Base-by-base conservation (phyloP, 2,888 invertebrate species). In the Homarus gammarus region DNA sequence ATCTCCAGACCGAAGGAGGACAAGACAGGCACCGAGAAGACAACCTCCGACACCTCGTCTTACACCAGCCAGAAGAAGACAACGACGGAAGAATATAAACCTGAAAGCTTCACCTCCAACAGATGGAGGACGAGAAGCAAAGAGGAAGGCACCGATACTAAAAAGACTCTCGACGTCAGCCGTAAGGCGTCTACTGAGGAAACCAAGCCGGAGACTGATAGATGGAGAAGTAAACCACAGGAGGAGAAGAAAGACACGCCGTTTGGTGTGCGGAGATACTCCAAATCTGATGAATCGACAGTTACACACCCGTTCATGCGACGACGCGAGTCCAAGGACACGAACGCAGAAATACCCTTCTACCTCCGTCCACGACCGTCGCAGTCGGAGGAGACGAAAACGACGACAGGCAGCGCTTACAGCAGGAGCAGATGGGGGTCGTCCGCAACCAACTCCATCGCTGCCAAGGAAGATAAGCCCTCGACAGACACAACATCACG, bases 221-320 rank as follows among this genome's bases (percentile, higher is more conserved):
- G 40, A 78, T 85, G 78, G 78, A 64, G 85, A 56, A 77, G 78
- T 8, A 73, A 36, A 22, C 31, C 85, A 22, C 31, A 40, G 27
- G 87, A 88, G 10, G 83, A 77, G 5, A 27, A 33, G 27, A 81
- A 75, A 61, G 87, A 87, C 33, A 87, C 87, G 15, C 82, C 82
- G 18, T 87, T 77, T 36, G 87, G 87, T 3, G 56, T 18, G 1
- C 64, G 82, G 12, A 27, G 49, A 12, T 61, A 61, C 33, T 40
- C 75, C 38, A 87, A 1, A 3, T 31, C 36, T 18, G 87, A 87
- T 27, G 87, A 87, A 8, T 27, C 1, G 1, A 2, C 81, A 22
- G 38, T 64, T 22, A 68, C 31, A 31, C 88, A 83, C 36, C 88
- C 88, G 27, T 88, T 88, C 70, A 33, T 78, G 56, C 77, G 84